Base-by-base conservation (phyloP, 1,140 invertebrate genomes). In the Dendroctonus valens region DNA sequence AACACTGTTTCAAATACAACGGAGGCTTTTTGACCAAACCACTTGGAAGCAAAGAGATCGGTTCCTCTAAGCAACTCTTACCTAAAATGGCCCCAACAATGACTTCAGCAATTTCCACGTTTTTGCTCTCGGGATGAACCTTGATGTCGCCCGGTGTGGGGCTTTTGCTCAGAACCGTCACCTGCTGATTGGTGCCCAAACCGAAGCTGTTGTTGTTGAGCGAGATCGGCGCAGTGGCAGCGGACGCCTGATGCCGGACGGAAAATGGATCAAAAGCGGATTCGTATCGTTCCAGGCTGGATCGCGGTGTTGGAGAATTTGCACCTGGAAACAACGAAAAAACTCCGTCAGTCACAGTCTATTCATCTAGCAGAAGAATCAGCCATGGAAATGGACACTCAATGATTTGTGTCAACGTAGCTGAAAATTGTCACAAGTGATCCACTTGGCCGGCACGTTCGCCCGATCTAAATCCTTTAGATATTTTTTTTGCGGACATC, bases 21-120 rank as follows among this genome's bases (percentile, higher is more conserved):
- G 42, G 42, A 11, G 8, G 2, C 42, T 46, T 46, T 46, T 11
- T 1, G 42, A 12, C 14, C 11, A 15, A n/a, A 51, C 9, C 14
- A 51, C 15, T 51, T 11, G 49, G 7, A 51, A 51, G 15, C 42
- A 46, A 51, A 51, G n/a, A 52, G 50, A 48, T 48, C 11, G 14
- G 14, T 8, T 4, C 46, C 14, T 4, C 5, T 7, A 46, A 46
- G 4, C 53, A 42, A 65, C 49, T 57, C 81, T 80, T 77, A 83
- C 93, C 96, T 79, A 98, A 85, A 78, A 98, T 96, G 77, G 95
- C 96, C 77, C 96, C 96, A 75, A 98, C 94, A 81, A 98, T 96
- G 82, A 90, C 87, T 84, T 92, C 96, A 64, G 94, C 87, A 79
- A 98, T 94, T 86, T 97, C 93, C 77, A 94, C 88, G 84, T 94